Evolutionary conservation across 2,888 invertebrate species (phyloP).

Genomic region (Pseudoips prasinana): DNA sequence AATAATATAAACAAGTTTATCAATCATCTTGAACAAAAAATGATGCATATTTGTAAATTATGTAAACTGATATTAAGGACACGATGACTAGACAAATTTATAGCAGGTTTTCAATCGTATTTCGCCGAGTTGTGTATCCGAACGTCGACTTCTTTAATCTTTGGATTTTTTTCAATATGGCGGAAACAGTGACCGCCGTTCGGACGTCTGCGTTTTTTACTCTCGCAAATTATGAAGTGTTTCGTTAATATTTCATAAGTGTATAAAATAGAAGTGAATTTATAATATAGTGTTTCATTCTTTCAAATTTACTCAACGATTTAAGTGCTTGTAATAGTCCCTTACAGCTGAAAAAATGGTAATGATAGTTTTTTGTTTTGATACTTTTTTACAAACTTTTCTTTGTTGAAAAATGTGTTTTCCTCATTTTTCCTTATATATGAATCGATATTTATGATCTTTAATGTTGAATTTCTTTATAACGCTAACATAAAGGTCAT

Average conservation of each 20-base stretch:
- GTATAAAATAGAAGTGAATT: conserved; percentile 51
- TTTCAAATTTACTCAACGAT: conserved; percentile 20
- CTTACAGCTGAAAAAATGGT: conserved; percentile 72
- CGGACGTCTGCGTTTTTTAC: conserved; percentile 66
- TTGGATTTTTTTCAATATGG: conserved; percentile 76
- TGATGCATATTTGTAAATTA: too few relatives aligned
- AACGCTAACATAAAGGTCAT: conserved; percentile 18
- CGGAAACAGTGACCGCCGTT: conserved; percentile 78
- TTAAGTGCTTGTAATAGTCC: conserved; percentile 31
- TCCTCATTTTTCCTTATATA: conserved; percentile 39
- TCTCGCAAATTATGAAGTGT: conserved; percentile 51
- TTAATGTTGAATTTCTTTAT: conserved; percentile 11
- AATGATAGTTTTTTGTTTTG: conserved; percentile 83
- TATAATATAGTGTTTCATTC: conserved; percentile 34
- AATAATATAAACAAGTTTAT: too few relatives aligned
- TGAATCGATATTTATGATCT: conserved; percentile 22
- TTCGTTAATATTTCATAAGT: conserved; percentile 43
- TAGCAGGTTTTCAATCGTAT: too few relatives aligned
- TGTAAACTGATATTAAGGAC: too few relatives aligned
- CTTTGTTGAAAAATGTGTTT: conserved; percentile 61
- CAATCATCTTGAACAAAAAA: too few relatives aligned
- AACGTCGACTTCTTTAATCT: conserved; percentile 57
- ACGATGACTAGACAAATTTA: too few relatives aligned
- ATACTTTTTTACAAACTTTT: conserved; percentile 79
- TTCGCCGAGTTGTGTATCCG: conserved; percentile 37